Conservation (phyloP, 2,797 vertebrate genomes). For the Sebastes cheni region DNA sequence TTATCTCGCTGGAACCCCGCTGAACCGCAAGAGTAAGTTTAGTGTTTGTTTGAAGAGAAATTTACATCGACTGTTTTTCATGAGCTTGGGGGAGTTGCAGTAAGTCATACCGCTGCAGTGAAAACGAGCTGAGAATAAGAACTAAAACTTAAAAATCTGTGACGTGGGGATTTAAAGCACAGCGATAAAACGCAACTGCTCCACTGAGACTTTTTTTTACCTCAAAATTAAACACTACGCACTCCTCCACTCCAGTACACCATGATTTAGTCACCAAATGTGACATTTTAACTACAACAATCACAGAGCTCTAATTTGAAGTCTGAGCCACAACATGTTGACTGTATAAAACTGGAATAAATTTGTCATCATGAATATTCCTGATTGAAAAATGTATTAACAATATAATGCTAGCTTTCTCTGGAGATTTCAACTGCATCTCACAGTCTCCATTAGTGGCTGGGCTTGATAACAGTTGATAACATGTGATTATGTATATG, state of each 20-base stretch:
- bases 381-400: not conserved
- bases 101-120: not conserved
- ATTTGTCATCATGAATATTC: not conserved
- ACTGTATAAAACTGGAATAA: not conserved
- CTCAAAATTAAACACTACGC: slow-evolving; percentile 14
- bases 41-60: slow-evolving; percentile 20
- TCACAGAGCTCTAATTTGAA: not conserved
- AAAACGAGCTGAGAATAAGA: not conserved
- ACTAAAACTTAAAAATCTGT: slow-evolving; percentile 9
- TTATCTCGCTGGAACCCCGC: slow-evolving; percentile 92
- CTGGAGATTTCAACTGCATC: not conserved
- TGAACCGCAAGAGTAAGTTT: slow-evolving; percentile 95
- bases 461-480: not conserved
- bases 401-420: not conserved
- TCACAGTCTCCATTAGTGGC: not conserved
- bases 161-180: slow-evolving; percentile 3
- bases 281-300: not conserved
- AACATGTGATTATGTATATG: not conserved
- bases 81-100: not conserved
- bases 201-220: slow-evolving; percentile 15
- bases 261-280: not conserved
- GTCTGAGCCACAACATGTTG: not conserved
- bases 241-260: not conserved
- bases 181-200: slow-evolving; percentile 22
- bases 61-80: slow-evolving; percentile 4